Evolutionary conservation across 2,113 vertebrate genomes (phyloP), one percentile per base, ranked within the genome.

Genomic region (Nannospalax galili): DNA sequence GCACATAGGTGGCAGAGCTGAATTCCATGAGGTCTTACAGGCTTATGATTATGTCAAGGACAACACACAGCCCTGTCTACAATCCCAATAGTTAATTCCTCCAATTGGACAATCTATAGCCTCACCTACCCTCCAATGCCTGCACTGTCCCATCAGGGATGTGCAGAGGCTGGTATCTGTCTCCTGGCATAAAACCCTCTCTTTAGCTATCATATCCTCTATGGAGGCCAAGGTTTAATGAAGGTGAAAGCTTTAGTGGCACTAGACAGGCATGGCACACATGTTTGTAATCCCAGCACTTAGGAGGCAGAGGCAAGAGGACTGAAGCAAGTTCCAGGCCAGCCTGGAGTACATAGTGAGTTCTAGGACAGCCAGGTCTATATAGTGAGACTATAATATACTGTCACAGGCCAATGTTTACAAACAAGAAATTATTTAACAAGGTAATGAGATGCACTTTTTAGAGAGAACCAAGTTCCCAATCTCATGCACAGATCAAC

Each of bases 381-480:
- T 16, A 56, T 32, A 67, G 26, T 28, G 10, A 35, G 32, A 69
- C 48, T 58, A 48, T 58, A 40, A 26, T 37, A 30, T 67, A 7
- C 48, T 52, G 30, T 40, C 37, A 62, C 35, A 81, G 35, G n/a
- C 28, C 60, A 74, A 28, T 94, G 64, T 85, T 75, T 93, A 80
- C 60, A 69, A 93, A 89, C 56, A 62, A 24, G 32, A 64, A 78
- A 90, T 88, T 56, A 92, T 0, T 11, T 64, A 95, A 79, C 19
- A 35, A 60, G 45, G 35, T 77, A 91, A 95, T 84, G n/a, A 91
- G 42, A 67, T 22, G 37, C 35, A 87, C 40, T 90, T 52, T 65
- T 84, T 78, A 88, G 91, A 87, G 48, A 95, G n/a, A 95, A 94
- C 72, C 45, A 92, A 95, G 24, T 20, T 95, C 48, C 73, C 28